These are phyloP conservation scores for Cyanistes caeruleus DNA, from an alignment of 2,113 vertebrate genomes.

Conservation along the genomic window DNA sequence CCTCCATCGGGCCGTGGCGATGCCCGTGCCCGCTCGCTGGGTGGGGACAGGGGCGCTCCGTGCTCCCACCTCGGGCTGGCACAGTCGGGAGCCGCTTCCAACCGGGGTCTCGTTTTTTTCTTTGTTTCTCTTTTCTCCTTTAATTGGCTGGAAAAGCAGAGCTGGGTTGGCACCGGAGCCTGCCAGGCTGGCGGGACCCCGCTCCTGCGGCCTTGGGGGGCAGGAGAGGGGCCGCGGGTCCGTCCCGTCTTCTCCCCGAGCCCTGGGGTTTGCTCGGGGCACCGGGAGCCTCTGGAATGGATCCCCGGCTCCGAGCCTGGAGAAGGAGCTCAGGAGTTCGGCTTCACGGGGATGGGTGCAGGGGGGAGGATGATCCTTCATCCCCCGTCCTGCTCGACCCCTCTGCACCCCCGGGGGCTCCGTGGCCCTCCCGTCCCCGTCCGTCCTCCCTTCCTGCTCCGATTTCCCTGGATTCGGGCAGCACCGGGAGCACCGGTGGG, in stretches of 20 bases:
- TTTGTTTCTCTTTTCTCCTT: conserved; percentile 55
- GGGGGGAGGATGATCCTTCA: background rate
- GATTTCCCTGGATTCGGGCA: background rate
- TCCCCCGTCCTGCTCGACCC: background rate
- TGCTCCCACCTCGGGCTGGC: background rate
- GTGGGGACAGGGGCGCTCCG: background rate
- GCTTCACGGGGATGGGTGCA: accelerated
- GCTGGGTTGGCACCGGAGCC: background rate
- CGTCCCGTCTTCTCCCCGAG: background rate
- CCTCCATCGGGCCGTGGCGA: background rate
- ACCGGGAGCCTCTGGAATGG: background rate
- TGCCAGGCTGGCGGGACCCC: background rate
- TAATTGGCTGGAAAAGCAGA: conserved; percentile 24
- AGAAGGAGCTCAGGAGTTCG: accelerated
- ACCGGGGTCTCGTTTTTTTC: background rate
- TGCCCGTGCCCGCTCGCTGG: accelerated
- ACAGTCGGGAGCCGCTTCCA: background rate
- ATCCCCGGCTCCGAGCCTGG: accelerated
- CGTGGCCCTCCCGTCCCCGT: background rate
- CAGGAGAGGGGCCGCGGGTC: background rate
- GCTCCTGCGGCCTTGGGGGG: accelerated
- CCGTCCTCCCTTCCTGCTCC: background rate
- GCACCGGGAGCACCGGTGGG: accelerated
- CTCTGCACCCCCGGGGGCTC: accelerated
- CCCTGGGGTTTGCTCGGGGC: accelerated